Conservation (phyloP, 2,888 invertebrate genomes). For the Torymus texanus region DNA sequence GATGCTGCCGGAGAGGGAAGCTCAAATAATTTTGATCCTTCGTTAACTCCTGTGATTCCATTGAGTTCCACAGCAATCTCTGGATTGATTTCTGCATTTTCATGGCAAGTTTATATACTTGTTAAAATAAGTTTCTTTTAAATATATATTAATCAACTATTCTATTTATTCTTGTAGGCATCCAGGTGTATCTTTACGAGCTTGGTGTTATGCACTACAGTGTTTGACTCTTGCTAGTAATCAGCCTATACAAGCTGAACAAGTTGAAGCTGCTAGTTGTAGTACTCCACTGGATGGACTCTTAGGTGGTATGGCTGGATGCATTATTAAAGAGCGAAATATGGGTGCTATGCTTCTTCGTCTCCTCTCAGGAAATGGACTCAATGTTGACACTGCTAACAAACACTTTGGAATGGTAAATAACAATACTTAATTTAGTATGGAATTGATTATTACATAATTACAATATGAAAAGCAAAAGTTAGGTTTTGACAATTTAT, state of each 20-base stretch:
- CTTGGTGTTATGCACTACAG: constrained; percentile 88
- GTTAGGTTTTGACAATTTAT: neutral
- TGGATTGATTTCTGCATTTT: constrained; percentile 81
- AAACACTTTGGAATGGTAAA: constrained; percentile 77
- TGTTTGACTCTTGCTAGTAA: constrained; percentile 85
- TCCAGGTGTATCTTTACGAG: constrained; percentile 82
- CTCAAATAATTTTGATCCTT: constrained; percentile 78
- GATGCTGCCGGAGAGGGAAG: constrained; percentile 76
- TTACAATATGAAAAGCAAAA: neutral
- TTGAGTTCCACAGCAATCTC: constrained; percentile 81
- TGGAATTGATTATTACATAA: neutral
- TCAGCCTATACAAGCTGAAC: constrained; percentile 74
- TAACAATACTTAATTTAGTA: constrained; percentile 21
- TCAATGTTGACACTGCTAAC: constrained; percentile 75
- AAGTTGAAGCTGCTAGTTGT: constrained; percentile 65
- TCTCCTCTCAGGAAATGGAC: constrained; percentile 82
- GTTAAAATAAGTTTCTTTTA: constrained; percentile 6
- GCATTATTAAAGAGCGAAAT: constrained; percentile 81
- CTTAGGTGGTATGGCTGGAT: constrained; percentile 79
- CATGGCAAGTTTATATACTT: constrained; percentile 74
- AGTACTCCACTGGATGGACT: constrained; percentile 68
- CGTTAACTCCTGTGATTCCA: constrained; percentile 80
- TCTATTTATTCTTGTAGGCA: constrained; percentile 70
- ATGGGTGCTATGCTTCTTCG: constrained; percentile 82
- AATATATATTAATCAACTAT: constrained; percentile 3